Evolutionary conservation across 2,797 vertebrate species (phyloP).

Genomic region (Hozukius guyotensis): DNA sequence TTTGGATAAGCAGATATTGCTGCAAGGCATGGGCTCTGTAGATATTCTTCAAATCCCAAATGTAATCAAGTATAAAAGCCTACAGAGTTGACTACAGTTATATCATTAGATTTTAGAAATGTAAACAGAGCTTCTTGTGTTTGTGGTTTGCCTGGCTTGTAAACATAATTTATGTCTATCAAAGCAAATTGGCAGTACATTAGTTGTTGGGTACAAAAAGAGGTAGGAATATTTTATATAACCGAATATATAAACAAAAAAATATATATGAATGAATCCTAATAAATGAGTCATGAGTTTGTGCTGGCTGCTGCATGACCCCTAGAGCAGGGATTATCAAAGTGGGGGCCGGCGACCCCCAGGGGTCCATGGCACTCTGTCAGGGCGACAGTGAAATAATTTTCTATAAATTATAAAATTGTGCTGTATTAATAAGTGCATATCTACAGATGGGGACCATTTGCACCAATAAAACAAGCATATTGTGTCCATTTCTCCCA

Average conservation of each 20-base stretch:
- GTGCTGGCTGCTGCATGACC: neutral
- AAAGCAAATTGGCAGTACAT: neutral
- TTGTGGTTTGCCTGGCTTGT: neutral
- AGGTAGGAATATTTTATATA: neutral
- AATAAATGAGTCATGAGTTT: neutral
- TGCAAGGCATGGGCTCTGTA: neutral
- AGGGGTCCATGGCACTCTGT: no score
- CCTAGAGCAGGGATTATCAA: no score
- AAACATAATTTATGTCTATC: neutral
- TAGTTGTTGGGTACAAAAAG: neutral
- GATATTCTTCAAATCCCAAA: neutral
- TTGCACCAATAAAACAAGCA: no score
- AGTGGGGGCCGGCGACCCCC: rapidly evolving
- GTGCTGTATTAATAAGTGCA: no score
- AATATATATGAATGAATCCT: neutral
- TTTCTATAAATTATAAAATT: no score
- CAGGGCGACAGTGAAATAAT: no score
- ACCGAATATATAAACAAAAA: neutral
- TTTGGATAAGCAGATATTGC: neutral
- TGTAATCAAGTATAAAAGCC: neutral
- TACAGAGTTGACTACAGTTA: neutral
- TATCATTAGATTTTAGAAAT: neutral
- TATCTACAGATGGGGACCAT: no score
- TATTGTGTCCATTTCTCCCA: no score
- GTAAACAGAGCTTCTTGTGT: neutral